phyloP scores from a whole-genome alignment of 2,888 invertebrate species.

The Eurois occulta region DNA sequence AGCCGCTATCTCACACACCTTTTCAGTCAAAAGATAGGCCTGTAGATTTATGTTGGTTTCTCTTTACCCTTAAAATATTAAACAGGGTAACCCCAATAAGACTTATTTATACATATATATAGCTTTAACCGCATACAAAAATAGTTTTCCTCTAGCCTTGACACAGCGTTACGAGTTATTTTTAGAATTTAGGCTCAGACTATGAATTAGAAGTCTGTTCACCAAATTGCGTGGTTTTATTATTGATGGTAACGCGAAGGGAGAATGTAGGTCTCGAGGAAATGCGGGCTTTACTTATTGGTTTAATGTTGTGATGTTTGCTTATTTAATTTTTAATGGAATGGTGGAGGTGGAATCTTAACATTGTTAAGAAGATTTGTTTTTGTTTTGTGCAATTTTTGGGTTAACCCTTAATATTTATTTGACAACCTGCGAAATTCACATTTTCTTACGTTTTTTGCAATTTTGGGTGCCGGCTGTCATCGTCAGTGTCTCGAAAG shows the following conservation, averaged over 20 bases:
- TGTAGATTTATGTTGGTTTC: background rate
- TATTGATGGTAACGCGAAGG: slow-evolving; percentile 21
- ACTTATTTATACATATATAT: no score
- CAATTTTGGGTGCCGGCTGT: no score
- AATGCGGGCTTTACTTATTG: slow-evolving; percentile 16
- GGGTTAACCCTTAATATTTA: background rate
- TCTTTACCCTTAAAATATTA: slow-evolving; percentile 3
- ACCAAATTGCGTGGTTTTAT: slow-evolving; percentile 35
- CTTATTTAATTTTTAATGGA: slow-evolving; percentile 14
- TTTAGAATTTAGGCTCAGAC: slow-evolving; percentile 57
- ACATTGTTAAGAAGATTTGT: background rate
- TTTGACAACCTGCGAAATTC: background rate
- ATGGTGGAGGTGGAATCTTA: slow-evolving; percentile 5
- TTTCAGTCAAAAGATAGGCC: background rate
- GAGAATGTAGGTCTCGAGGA: slow-evolving; percentile 3
- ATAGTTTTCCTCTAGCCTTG: slow-evolving; percentile 71
- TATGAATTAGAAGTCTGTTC: slow-evolving; percentile 41
- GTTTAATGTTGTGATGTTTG: slow-evolving; percentile 28
- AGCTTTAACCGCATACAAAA: slow-evolving; percentile 46
- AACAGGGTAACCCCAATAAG: slow-evolving; percentile 20
- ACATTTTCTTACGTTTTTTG: no score
- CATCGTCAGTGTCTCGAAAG: no score
- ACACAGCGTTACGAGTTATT: slow-evolving; percentile 57
- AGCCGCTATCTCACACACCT: background rate
- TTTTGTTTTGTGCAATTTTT: slow-evolving; percentile 17